Conservation (phyloP, 2,888 invertebrate species). For the Notodonta ziczac region DNA sequence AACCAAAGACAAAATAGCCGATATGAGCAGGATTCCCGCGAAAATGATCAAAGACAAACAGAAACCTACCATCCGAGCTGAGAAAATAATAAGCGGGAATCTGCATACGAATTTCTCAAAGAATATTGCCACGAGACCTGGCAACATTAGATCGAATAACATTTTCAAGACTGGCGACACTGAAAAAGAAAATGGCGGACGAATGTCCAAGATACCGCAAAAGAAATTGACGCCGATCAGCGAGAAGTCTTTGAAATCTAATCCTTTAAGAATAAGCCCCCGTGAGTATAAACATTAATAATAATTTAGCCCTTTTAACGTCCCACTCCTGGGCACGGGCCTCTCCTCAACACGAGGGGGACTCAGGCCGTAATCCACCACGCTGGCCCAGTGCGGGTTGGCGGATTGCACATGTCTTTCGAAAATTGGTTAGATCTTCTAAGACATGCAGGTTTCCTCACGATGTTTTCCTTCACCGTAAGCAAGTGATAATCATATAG, state of each 20-base stretch:
- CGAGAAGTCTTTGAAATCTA: conserved; percentile 39
- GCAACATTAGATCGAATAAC: conserved; percentile 11
- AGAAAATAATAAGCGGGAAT: background rate
- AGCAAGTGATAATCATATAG: too few species aligned
- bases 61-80: background rate
- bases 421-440: too few species aligned
- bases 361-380: too few species aligned
- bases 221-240: conserved; percentile 38
- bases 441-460: too few species aligned
- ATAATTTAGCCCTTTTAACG: too few species aligned
- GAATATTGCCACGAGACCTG: conserved; percentile 14
- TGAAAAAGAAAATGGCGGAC: conserved; percentile 37
- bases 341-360: too few species aligned
- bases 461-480: too few species aligned
- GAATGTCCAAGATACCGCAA: conserved; percentile 54
- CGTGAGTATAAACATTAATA: conserved; percentile 51
- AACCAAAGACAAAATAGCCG: conserved; percentile 7
- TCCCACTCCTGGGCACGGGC: too few species aligned
- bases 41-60: background rate
- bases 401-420: too few species aligned
- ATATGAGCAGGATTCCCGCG: conserved; percentile 5
- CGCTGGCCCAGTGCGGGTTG: too few species aligned
- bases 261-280: conserved; percentile 55
- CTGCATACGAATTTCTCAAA: conserved; percentile 11
- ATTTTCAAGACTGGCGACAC: conserved; percentile 15